Base-by-base conservation (phyloP, 2,797 vertebrate genomes). In the Notoglanidium macrostoma region DNA sequence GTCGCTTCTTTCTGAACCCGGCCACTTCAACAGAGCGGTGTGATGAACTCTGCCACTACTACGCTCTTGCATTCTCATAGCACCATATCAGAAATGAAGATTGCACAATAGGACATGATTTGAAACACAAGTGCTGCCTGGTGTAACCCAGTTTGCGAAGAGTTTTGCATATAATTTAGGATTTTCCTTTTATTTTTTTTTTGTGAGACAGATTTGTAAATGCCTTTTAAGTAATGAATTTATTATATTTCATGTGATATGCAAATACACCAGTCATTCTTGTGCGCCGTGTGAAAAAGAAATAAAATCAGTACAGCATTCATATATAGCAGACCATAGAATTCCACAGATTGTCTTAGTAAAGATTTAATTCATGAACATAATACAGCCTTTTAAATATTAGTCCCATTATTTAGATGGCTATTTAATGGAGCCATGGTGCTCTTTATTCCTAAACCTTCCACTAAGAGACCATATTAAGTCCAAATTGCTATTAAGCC, bases 121-220 rank as follows among this genome's bases (percentile, higher is more conserved):
- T 73, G 51, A 32, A 85, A 81, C 11, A 26, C 21, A 85, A 63
- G 70, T 72, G 32, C 72, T 59, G 74, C 17, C 59, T 79, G 26
- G 78, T 35, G 19, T 84, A 88, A 85, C 78, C 85, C 79, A 88
- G 85, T 91, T 91, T 88, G 55, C 15, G 51, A 85, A 88, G 86
- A 86, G 65, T 87, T 87, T 11, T 84, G 55, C 74, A 88, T 85
- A 77, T 61, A 21, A 57, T 35, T 32, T 51, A 29, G 15, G 51
- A 84, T 87, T 87, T 87, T 84, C 8, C 40, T 5, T 79, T 78
- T 87, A 84, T 21, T 74, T 76, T 15, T 51, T 8, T 26, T 57
- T 81, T 29, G 11, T 46, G 21, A 55, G 26, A 19, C 35, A 12
- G 51, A 82, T 61, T 67, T 68, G 26, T 84, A 81, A 72, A 82